phyloP scores from a whole-genome alignment of 1,140 invertebrate species.

The Atta texana region DNA sequence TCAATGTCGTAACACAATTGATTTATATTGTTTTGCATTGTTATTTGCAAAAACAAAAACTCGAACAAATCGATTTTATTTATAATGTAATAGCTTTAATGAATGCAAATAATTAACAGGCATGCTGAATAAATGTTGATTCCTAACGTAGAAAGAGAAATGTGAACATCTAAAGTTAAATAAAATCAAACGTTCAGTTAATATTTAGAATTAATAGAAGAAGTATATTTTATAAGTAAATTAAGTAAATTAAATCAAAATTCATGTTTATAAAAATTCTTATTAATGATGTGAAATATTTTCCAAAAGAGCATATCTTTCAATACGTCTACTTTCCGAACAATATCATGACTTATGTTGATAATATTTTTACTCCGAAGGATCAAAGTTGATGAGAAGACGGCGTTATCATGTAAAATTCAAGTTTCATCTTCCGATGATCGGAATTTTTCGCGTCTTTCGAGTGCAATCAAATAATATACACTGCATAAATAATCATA shows the following conservation, averaged over 20 bases:
- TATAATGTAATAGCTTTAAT: too few species aligned
- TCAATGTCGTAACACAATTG: background rate
- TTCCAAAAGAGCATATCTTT: background rate
- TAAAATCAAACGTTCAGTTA: background rate
- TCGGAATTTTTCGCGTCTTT: background rate
- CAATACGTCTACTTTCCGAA: background rate
- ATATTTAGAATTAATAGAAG: background rate
- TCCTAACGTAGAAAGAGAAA: too few species aligned
- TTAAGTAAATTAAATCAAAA: background rate
- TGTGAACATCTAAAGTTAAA: background rate
- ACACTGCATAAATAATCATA: background rate
- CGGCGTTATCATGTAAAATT: constrained; percentile 14
- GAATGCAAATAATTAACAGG: too few species aligned
- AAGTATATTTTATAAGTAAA: background rate
- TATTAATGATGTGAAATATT: background rate
- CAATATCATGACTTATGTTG: background rate
- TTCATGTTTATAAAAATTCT: background rate
- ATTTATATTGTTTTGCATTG: background rate
- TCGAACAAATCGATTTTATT: background rate
- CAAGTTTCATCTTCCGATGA: constrained; percentile 9
- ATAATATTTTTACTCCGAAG: background rate
- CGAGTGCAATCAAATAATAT: background rate
- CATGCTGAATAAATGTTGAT: too few species aligned
- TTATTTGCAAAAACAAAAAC: constrained; percentile 2
- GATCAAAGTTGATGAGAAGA: constrained; percentile 25